Base-by-base conservation (phyloP, 92 coral and sea anemone species). In the Epizoanthus stellaris region DNA sequence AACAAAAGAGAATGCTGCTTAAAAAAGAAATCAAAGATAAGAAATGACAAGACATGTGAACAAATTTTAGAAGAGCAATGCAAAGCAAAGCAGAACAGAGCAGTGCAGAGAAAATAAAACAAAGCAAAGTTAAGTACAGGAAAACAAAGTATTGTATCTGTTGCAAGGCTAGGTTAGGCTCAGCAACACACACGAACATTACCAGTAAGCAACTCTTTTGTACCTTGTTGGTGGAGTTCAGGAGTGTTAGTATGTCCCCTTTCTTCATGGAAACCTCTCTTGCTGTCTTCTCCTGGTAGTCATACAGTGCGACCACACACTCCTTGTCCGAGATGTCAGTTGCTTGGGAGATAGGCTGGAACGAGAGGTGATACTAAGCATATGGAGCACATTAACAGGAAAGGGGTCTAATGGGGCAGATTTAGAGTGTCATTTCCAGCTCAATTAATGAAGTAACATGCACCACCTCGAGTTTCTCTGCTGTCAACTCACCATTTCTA, bases 211-310 rank as follows among this genome's bases (percentile, higher is more conserved):
- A 42, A 14, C 66, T 16, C 1, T 34, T 11, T 6, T 83, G 68
- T 81, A 94, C 99, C 99, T 94, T 94, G 86, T 96, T 96, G 76
- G 92, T 92, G 9, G 98, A 88, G 86, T 96, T 96, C 57, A 96
- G 87, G 42, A 96, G 93, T 16, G 98, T 96, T 69, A 96, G 83
- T 57, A 96, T 88, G 70, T 96, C 99, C 1, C 99, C 99, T 82
- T 96, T 96, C 89, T 87, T 86, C 99, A 96, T 96, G 86, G 99
- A 95, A 14, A 96, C 98, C 87, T 96, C 99, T 67, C 99, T 93
- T 14, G 99, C 99, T n/a, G 99, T 96, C 90, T 96, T 96, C 86
- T 96, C 97, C 53, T 96, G 93, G 87, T 96, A 96, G 70, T 96
- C 99, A 79, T 96, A 96, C 75, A 96, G 90, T 2, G 99, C 98